Evolutionary conservation across 2,113 vertebrate species (phyloP).

Genomic region (Paratilapia polleni): DNA sequence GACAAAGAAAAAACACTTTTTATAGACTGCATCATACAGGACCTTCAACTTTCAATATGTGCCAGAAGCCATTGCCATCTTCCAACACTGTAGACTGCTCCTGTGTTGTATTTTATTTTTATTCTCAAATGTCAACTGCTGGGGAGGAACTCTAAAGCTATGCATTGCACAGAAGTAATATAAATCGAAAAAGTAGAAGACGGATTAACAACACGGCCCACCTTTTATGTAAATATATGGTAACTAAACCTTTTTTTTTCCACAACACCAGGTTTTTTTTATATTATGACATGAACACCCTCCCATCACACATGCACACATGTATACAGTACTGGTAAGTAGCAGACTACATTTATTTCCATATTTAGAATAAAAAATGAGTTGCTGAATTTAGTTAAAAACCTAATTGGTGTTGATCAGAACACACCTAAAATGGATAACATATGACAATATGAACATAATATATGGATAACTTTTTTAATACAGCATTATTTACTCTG

Average conservation of each 20-base stretch:
- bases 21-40: constrained; percentile 55
- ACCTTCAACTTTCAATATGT: constrained; percentile 60
- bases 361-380: background rate
- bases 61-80: constrained; percentile 64
- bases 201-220: constrained; percentile 45
- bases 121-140: constrained; percentile 61
- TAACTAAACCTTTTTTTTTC: constrained; percentile 58
- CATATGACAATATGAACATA: too few species aligned
- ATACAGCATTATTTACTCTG: background rate
- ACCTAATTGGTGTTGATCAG: too few species aligned
- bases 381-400: background rate
- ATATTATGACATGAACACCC: constrained; percentile 14
- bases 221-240: constrained; percentile 72
- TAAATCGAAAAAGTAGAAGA: constrained; percentile 40
- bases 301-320: background rate
- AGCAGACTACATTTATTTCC: background rate
- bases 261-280: constrained; percentile 9
- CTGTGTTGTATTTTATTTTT: constrained; percentile 53
- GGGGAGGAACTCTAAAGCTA: constrained; percentile 26
- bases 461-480: background rate
- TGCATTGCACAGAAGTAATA: constrained; percentile 27
- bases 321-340: background rate
- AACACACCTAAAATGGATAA: background rate
- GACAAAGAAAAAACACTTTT: constrained; percentile 63
- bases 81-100: constrained; percentile 29